Base-by-base conservation (phyloP, 1,140 invertebrate genomes). In the Pissodes strobi region DNA sequence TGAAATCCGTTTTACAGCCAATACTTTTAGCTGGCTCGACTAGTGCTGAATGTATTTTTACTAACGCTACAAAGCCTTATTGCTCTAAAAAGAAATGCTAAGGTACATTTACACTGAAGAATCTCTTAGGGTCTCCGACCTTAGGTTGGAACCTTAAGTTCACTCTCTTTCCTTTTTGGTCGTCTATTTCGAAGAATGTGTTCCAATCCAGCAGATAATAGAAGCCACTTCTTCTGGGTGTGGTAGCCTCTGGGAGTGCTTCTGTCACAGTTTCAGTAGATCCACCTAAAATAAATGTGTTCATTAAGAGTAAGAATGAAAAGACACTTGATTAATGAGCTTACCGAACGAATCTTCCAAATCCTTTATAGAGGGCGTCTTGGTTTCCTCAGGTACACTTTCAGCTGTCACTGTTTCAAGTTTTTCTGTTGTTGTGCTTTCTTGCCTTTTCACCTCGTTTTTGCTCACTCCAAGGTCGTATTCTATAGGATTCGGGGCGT, bases 151-250 rank as follows among this genome's bases (percentile, higher is more conserved):
- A 90, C 68, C 87, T 83, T 66, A 93, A 82, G 72, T 90, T 88
- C 1, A 92, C 86, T 77, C 88, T 87, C 51, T 85, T 87, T 22
- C 86, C 86, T 49, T 85, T 87, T n/a, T 90, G 88, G 49, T 84
- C 80, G 19, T 90, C 90, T 2, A 92, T 89, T 74, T 92, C 89
- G 2, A 92, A 79, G 70, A 93, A 93, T 10, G 88, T 85, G 71
- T 93, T 92, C 90, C 90, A 92, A 72, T 93, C 91, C 0, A 92
- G 79, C 51, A 92, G 82, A 77, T 91, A 92, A 72, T 92, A 93
- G 41, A 93, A 85, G 1, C 91, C 91, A 56, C 86, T 91, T 72
- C 85, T 87, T 10, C 88, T 80, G 12, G 86, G 84, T 12, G 60
- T 66, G 18, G 55, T 70, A 86, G 62, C 49, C 38, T 67, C 67